Conservation (phyloP, 2,113 vertebrate species). For the Pygoscelis adeliae region DNA sequence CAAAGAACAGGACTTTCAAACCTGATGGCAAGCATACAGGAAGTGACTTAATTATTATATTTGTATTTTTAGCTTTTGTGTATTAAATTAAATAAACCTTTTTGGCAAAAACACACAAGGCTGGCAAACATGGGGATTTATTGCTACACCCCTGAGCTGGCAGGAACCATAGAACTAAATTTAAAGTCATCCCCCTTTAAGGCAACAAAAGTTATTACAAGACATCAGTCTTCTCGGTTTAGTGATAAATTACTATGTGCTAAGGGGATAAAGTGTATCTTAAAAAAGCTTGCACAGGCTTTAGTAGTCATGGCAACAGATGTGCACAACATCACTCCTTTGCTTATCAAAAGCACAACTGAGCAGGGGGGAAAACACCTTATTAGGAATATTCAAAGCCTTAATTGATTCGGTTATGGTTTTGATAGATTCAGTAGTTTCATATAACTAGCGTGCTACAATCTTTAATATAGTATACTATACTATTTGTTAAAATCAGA, state of each 20-base stretch:
- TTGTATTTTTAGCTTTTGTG: background rate
- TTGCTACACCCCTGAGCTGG: constrained; percentile 34
- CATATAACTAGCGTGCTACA: background rate
- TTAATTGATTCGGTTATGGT: constrained; percentile 26
- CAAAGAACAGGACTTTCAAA: background rate
- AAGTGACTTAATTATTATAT: background rate
- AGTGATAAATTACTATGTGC: constrained; percentile 85
- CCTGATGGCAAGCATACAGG: background rate
- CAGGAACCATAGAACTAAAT: constrained; percentile 72
- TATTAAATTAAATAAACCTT: background rate
- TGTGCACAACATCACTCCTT: constrained; percentile 80
- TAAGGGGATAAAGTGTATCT: constrained; percentile 85
- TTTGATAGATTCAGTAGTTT: background rate
- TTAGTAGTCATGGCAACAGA: constrained; percentile 87
- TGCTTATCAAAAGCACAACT: constrained; percentile 84
- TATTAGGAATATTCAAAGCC: constrained; percentile 36
- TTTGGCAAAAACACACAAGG: background rate
- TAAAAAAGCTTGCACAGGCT: constrained; percentile 74
- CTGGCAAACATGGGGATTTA: constrained; percentile 2
- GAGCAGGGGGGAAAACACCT: constrained; percentile 52
- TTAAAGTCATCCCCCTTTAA: constrained; percentile 78
- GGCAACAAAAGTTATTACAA: constrained; percentile 75
- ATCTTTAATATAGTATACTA: background rate
- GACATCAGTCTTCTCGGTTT: constrained; percentile 77
- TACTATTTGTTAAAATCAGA: background rate